Evolutionary conservation across 2,797 vertebrate genomes (phyloP).

Genomic region (Caiman crocodilus): DNA sequence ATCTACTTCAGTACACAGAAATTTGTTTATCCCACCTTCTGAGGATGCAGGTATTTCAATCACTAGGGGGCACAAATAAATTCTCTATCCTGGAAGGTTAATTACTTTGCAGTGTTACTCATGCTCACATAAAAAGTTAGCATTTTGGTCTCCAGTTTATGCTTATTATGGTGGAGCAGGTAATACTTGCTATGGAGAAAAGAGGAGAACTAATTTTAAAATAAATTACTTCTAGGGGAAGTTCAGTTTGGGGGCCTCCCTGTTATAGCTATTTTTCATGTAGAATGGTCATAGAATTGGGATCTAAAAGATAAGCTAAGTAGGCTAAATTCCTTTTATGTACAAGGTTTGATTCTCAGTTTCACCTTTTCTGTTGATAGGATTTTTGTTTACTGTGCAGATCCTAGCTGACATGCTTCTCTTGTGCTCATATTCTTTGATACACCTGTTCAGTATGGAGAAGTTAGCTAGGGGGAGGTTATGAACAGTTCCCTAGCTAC

Average conservation of each 20-base stretch:
- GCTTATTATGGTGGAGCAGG: background rate
- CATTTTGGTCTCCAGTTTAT: slow-evolving; percentile 24
- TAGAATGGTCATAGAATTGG: background rate
- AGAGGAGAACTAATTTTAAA: slow-evolving; percentile 15
- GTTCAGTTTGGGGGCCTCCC: background rate
- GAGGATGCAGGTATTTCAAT: slow-evolving; percentile 35
- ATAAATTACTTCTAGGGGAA: background rate
- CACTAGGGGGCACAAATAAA: slow-evolving; percentile 19
- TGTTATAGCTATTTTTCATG: background rate
- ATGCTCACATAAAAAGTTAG: background rate
- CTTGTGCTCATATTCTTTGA: background rate
- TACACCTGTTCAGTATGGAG: background rate
- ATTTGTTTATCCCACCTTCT: slow-evolving; percentile 18
- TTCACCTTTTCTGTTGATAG: background rate
- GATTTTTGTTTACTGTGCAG: background rate
- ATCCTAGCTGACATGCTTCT: background rate
- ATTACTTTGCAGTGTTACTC: slow-evolving; percentile 24
- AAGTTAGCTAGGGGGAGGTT: background rate
- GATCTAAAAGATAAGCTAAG: background rate
- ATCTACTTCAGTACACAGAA: background rate
- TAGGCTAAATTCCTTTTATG: background rate
- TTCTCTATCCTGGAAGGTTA: slow-evolving; percentile 1
- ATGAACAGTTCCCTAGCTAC: slow-evolving; percentile 11
- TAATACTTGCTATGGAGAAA: background rate
- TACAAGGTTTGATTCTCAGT: background rate